Evolutionary conservation across 2,113 vertebrate species (phyloP), one percentile per base, ranked within the genome.

Genomic region (Paratilapia polleni): DNA sequence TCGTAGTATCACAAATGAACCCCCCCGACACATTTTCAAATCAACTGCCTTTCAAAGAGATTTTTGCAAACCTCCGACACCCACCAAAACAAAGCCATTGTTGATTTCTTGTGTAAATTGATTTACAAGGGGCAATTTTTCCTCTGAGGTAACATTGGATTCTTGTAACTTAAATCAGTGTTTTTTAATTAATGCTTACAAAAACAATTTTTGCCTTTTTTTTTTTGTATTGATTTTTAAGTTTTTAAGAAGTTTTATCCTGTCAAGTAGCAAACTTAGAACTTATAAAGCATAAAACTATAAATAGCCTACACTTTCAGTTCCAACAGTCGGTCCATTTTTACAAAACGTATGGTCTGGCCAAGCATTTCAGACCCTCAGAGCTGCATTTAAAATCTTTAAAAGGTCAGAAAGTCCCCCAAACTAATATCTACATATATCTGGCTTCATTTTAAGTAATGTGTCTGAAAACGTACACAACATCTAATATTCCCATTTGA

Each of bases 1-100:
- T 82, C 47, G 73, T 90, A 91, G 87, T 82, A 59, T 66, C 86
- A 94, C 74, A 86, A 92, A 95, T 95, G 86, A 92, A 85, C 77
- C 56, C 54, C 86, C 87, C 87, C 87, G 88, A 88, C 61, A 83
- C 78, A 61, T 20, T 19, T 63, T 80, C 28, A 90, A 93, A 92
- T 94, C 93, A 89, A 93, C 84, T 60, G 66, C 14, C 62, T 88
- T 82, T 89, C 84, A 84, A 86, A 89, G 70, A 80, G 66, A 70
- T 82, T 38, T 84, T 68, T 28, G 41, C 47, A 28, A 68, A 47
- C 70, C 26, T 73, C 5, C 22, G 59, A 73, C 81, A 83, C 77
- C 77, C 58, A 26, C 52, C 68, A 84, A 83, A 82, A 59, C 47
- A 91, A 73, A 73, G 77, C 80, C 41, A 64, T 58, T 87, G 79